These are phyloP conservation scores for Agriotes lineatus DNA, from an alignment of 2,888 invertebrate species.

Conservation along the genomic window DNA sequence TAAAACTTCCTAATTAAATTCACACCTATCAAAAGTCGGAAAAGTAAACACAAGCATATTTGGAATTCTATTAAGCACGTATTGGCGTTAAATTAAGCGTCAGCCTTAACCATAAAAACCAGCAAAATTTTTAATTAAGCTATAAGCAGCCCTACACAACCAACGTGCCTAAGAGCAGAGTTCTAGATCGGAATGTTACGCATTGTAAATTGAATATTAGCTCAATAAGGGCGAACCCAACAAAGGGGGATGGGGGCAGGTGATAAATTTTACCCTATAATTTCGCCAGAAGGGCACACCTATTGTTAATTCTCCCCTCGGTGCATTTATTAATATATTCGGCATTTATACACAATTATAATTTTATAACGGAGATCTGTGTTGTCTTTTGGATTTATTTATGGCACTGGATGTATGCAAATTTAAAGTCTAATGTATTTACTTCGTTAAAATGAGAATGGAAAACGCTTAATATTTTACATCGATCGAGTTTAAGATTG, in stretches of 20 bases:
- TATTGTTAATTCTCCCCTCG: constrained; percentile 48
- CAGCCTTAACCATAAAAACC: constrained; percentile 27
- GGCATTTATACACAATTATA: constrained; percentile 54
- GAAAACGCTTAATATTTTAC: constrained; percentile 51
- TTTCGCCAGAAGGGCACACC: constrained; percentile 54
- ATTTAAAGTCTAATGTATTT: constrained; percentile 48
- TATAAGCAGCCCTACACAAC: constrained; percentile 18
- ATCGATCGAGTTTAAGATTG: constrained; percentile 56
- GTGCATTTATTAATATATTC: constrained; percentile 54
- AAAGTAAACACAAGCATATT: neutral
- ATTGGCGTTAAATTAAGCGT: constrained; percentile 15
- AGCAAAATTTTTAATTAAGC: constrained; percentile 41
- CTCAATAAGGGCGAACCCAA: constrained; percentile 46
- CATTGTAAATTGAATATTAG: constrained; percentile 48
- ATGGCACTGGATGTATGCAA: constrained; percentile 45
- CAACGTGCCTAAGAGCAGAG: constrained; percentile 23
- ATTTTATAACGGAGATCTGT: constrained; percentile 46
- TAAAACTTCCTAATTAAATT: neutral
- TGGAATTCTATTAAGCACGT: neutral
- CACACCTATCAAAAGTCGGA: too few species aligned
- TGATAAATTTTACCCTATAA: constrained; percentile 57
- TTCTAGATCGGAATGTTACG: constrained; percentile 43
- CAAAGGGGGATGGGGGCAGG: constrained; percentile 50
- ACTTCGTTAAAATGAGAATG: constrained; percentile 46
- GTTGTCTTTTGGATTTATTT: constrained; percentile 45